Percentiles rank a stretch among this genome's conserved stretches.
These are phyloP conservation scores for Erethizon dorsatum DNA, from an alignment of 2,797 vertebrate species.

Conservation along the genomic window DNA sequence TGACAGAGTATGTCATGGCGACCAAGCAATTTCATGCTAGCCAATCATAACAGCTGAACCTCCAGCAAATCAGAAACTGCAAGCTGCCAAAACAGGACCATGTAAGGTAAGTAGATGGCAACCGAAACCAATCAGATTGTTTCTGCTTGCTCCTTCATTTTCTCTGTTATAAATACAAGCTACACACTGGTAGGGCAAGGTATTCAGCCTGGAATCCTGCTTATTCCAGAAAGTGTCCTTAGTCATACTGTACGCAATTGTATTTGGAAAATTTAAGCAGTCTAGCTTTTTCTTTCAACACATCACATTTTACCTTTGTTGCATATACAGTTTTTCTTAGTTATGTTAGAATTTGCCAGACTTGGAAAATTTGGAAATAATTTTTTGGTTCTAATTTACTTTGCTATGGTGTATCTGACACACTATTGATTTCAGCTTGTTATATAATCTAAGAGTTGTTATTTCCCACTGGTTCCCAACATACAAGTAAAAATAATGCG, in stretches of 20 bases:
- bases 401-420: background rate
- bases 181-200: background rate
- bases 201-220: background rate
- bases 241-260: background rate
- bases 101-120: background rate
- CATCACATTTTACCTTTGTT: background rate
- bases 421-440: background rate
- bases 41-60: background rate
- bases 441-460: fast-evolving
- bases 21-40: background rate
- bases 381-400: background rate
- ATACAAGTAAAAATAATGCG: fast-evolving
- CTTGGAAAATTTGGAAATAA: background rate
- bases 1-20: background rate
- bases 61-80: background rate
- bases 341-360: background rate
- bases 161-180: background rate
- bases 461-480: background rate
- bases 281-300: background rate
- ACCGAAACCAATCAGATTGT: background rate
- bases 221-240: background rate
- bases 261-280: background rate
- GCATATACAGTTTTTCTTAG: background rate
- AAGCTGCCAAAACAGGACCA: background rate
- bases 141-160: background rate